Evolutionary conservation across 2,888 invertebrate genomes (phyloP).

Genomic region (Ichneumoninae sp.): DNA sequence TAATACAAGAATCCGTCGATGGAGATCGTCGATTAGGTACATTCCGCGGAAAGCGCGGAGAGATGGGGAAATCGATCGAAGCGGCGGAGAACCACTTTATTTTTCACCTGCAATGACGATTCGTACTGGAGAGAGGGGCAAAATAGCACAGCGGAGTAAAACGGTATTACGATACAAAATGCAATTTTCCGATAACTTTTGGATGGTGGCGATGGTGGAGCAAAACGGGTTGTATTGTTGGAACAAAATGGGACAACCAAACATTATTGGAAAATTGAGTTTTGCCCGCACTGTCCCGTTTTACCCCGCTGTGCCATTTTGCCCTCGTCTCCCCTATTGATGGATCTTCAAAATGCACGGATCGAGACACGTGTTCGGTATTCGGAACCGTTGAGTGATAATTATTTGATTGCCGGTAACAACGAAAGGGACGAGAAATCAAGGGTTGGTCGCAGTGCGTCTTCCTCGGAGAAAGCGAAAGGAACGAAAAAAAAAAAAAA

Average conservation of each 20-base stretch:
- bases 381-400: slow-evolving; percentile 38
- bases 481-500: background rate
- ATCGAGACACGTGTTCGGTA: background rate
- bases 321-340: background rate
- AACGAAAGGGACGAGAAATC: slow-evolving; percentile 42
- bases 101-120: background rate
- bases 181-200: no score
- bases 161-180: no score
- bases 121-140: background rate
- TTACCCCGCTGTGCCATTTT: no score
- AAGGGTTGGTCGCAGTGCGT: background rate
- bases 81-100: background rate
- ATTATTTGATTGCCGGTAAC: slow-evolving; percentile 64
- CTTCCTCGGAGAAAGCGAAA: background rate
- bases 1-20: no score
- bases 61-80: no score
- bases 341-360: background rate
- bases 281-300: no score
- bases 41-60: no score
- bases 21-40: background rate
- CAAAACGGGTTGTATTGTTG: no score
- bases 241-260: no score
- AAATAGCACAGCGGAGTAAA: no score
- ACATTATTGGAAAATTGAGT: no score
- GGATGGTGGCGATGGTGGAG: no score